Base-by-base conservation (phyloP, 2,888 invertebrate genomes). In the Microctonus brassicae region DNA sequence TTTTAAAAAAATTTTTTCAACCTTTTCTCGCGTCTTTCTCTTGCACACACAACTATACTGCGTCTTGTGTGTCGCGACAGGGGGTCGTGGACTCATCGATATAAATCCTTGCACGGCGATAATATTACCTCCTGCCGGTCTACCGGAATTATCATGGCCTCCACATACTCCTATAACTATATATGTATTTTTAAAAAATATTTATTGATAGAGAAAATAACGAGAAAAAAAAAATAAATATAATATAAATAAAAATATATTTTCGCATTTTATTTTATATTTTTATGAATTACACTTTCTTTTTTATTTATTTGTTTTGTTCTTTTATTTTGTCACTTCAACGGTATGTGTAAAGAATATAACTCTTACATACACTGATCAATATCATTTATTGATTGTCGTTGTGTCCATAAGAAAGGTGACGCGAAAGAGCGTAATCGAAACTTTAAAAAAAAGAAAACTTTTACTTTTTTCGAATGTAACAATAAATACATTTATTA, bases 401-500 rank as follows among this genome's bases (percentile, higher is more conserved):
- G 53, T 39, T 22, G 7, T n/a, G 7, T n/a, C 47, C 47, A 20
- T 7, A n/a, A 47, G 47, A 55, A 11, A 24, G 55, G 55, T 55
- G 55, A 26, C 26, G 55, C 26, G 55, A 7, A 11, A 36, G 42
- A 61, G 42, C 64, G 65, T 65, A 69, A 63, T 65, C 69, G 69
- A 72, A 55, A 72, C 73, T 75, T 77, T 78, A 69, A n/a, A n/a
- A n/a, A n/a, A n/a, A n/a, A n/a, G n/a, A 55, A 11, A 55, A 74
- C 78, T 79, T 74, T 79, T 77, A 72, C 72, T 77, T 77, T 77
- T 78, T 73, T 72, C 72, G 69, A 33, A 5, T 42, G 60, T 26
- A 47, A 70, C 75, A 70, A 74, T 74, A 75, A 74, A 75, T 75
- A 74, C 74, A 62, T 71, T 76, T 17, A 73, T 74, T 71, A 70